phyloP scores from a whole-genome alignment of 2,888 invertebrate species.

The Epistrophella euchroma region DNA sequence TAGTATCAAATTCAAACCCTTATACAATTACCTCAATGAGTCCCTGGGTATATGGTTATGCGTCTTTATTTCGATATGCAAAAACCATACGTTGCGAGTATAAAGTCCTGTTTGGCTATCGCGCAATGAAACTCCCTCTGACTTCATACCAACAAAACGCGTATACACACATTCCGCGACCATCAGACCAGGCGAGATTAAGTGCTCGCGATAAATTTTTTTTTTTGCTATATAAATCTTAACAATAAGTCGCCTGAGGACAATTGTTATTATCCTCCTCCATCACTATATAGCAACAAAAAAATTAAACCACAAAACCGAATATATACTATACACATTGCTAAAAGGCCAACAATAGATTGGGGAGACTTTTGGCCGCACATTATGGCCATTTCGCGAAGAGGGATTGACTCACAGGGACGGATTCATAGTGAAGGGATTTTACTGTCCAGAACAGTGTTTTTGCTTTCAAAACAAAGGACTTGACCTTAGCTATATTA shows the following conservation, averaged over 20 bases:
- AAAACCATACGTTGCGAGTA: slow-evolving; percentile 42
- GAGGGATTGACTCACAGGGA: background rate
- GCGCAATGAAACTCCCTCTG: slow-evolving; percentile 10
- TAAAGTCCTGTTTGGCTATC: slow-evolving; percentile 26
- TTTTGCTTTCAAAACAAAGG: too few species aligned
- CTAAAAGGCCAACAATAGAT: slow-evolving; percentile 46
- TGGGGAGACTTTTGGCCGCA: slow-evolving; percentile 55
- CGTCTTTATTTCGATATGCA: slow-evolving; percentile 63
- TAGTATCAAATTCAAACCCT: slow-evolving; percentile 7
- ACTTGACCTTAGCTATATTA: too few species aligned
- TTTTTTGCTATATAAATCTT: slow-evolving; percentile 78
- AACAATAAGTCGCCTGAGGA: slow-evolving; percentile 82
- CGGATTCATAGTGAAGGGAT: background rate
- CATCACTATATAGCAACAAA: slow-evolving; percentile 19
- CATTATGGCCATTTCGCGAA: slow-evolving; percentile 58
- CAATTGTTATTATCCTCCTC: slow-evolving; percentile 74
- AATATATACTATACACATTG: slow-evolving; percentile 15
- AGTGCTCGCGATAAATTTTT: slow-evolving; percentile 80
- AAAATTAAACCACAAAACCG: slow-evolving; percentile 15
- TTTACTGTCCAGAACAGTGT: too few species aligned
- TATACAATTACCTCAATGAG: slow-evolving; percentile 26
- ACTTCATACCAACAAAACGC: slow-evolving; percentile 9
- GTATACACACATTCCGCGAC: slow-evolving; percentile 29
- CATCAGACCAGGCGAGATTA: slow-evolving; percentile 78
- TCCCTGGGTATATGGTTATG: slow-evolving; percentile 47